Conservation (phyloP, 2,113 vertebrate species). For the Cyanoliseus patagonus region DNA sequence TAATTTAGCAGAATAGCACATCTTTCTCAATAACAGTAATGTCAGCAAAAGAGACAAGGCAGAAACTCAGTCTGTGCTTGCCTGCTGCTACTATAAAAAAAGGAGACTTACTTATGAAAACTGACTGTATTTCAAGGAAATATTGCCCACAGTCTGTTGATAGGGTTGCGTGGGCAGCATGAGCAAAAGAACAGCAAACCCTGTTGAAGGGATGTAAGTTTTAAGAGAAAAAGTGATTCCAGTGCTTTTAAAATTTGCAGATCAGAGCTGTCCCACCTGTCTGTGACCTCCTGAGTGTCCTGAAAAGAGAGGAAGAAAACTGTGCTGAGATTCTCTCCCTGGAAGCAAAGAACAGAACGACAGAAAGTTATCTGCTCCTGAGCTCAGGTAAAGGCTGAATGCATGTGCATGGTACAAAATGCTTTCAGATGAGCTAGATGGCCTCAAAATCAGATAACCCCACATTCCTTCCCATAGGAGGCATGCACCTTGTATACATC, state of each 20-base stretch:
- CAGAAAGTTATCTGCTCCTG: neutral
- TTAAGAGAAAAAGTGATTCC: neutral
- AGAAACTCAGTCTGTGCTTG: neutral
- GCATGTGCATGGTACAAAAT: neutral
- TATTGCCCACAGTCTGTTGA: neutral
- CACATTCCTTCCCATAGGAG: neutral
- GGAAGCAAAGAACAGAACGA: slow-evolving; percentile 9
- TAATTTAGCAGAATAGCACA: neutral
- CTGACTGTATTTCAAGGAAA: neutral
- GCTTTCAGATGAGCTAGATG: neutral
- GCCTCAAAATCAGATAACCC: neutral
- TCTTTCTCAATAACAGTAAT: slow-evolving; percentile 9
- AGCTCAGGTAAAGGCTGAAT: slow-evolving; percentile 56
- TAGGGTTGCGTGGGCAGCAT: neutral
- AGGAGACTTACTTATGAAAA: neutral
- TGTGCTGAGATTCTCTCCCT: slow-evolving; percentile 67
- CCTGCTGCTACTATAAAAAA: neutral
- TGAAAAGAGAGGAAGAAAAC: slow-evolving; percentile 76
- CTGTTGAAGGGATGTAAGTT: rapidly evolving
- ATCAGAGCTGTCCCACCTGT: slow-evolving; percentile 55
- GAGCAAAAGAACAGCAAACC: neutral
- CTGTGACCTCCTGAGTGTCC: slow-evolving; percentile 76
- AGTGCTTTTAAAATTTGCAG: slow-evolving; percentile 57
- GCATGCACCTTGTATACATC: neutral
- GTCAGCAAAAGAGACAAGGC: neutral